A percentile compares a stretch with the other conserved stretches of the same genome.
Evolutionary conservation across 2,888 invertebrate genomes (phyloP).

Genomic region (Melieria crassipennis): DNA sequence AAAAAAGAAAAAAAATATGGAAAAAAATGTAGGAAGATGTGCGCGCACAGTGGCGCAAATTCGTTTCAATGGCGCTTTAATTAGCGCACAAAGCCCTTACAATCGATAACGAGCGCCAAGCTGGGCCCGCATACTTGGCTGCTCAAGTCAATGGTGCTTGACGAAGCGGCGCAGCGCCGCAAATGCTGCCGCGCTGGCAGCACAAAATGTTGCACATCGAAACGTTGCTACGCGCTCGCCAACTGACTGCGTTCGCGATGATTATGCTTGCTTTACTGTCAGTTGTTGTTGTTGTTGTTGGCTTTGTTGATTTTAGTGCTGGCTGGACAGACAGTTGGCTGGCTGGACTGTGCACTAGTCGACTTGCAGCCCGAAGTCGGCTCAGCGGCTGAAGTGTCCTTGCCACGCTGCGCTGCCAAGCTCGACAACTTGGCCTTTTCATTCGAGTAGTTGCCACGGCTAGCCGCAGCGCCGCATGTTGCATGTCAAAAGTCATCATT

Average conservation of each 20-base stretch:
- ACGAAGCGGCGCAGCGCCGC: constrained; percentile 8
- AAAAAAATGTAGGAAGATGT: no score
- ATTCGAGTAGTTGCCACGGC: neutral
- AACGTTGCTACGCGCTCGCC: no score
- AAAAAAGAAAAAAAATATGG: no score
- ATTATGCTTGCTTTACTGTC: neutral
- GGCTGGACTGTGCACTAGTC: constrained; percentile 24
- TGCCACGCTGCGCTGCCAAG: constrained; percentile 11
- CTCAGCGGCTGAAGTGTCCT: neutral
- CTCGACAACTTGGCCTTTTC: constrained; percentile 8
- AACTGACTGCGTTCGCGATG: no score
- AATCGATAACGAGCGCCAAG: constrained; percentile 30
- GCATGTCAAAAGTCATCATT: constrained; percentile 58
- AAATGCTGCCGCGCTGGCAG: no score
- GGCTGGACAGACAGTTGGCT: constrained; percentile 16
- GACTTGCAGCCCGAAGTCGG: no score
- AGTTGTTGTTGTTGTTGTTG: constrained; percentile 21
- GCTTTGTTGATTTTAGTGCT: constrained; percentile 6
- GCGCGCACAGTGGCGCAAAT: neutral
- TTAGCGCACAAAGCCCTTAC: constrained; percentile 25
- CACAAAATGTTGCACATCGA: no score
- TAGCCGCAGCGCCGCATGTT: constrained; percentile 30
- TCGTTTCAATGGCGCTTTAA: constrained; percentile 12
- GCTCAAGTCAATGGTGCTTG: constrained; percentile 35
- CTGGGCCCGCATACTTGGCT: constrained; percentile 16